These are phyloP conservation scores for Taenioides sp. DNA, from an alignment of 2,797 vertebrate genomes.

Conservation along the genomic window DNA sequence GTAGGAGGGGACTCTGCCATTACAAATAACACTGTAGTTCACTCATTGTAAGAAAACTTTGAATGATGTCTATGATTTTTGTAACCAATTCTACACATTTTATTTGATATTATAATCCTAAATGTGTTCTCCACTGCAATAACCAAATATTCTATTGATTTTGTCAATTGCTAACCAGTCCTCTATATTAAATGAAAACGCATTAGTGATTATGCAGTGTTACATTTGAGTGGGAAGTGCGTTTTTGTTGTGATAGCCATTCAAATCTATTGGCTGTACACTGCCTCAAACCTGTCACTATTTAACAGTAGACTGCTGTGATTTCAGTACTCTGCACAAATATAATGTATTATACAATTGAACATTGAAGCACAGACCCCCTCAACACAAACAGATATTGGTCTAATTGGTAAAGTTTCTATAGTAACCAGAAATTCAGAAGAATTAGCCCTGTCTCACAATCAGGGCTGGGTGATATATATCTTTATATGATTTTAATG, in stretches of 20 bases:
- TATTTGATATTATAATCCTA: background rate
- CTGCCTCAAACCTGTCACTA: slow-evolving; percentile 26
- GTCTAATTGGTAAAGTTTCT: no score
- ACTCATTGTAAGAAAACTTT: background rate
- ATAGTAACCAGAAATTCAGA: no score
- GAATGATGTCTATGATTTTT: background rate
- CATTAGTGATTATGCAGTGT: slow-evolving; percentile 37
- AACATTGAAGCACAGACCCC: no score
- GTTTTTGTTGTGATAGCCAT: slow-evolving; percentile 31
- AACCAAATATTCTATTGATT: background rate
- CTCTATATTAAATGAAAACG: background rate
- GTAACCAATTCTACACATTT: background rate
- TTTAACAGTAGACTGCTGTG: slow-evolving; percentile 28
- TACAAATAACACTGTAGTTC: slow-evolving; percentile 38
- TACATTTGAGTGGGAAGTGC: slow-evolving; percentile 29
- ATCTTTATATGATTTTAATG: no score
- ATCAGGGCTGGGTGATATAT: no score
- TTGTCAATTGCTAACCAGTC: background rate
- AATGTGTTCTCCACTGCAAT: background rate
- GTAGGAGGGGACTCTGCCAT: slow-evolving; percentile 23
- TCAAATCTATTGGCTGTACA: slow-evolving; percentile 32
- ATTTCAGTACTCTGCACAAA: slow-evolving; percentile 26
- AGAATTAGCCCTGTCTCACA: no score
- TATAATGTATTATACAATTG: no score
- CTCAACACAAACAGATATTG: background rate